phyloP scores from a whole-genome alignment of 2,888 invertebrate species.

The Rosalia funebris region DNA sequence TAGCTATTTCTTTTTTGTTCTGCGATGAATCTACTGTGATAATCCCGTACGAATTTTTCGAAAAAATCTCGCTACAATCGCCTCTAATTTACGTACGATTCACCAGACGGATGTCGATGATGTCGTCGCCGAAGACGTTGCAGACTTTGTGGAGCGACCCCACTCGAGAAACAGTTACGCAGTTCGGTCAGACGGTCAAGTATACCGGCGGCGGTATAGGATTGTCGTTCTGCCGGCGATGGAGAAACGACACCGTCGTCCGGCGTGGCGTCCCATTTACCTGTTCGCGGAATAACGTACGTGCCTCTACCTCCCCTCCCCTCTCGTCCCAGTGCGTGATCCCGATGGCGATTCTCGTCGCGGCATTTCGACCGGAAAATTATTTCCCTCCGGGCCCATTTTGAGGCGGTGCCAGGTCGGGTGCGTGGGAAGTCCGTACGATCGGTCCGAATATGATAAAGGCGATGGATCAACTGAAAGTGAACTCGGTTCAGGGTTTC shows the following conservation, averaged over 20 bases:
- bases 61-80: too few species aligned
- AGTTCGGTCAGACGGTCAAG: slow-evolving; percentile 12
- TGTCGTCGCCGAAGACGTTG: neutral
- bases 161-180: slow-evolving; percentile 7
- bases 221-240: too few species aligned
- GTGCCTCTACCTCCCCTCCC: too few species aligned
- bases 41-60: too few species aligned
- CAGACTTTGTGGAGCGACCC: neutral
- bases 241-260: neutral
- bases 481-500: too few species aligned
- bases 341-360: neutral
- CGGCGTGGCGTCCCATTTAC: neutral
- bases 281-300: neutral
- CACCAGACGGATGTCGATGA: neutral
- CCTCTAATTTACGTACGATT: too few species aligned
- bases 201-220: neutral
- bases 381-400: neutral
- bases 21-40: too few species aligned
- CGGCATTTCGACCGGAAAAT: neutral
- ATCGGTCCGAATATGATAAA: too few species aligned
- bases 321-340: too few species aligned
- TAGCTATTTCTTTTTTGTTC: too few species aligned
- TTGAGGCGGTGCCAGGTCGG: neutral
- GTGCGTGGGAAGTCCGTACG: neutral
- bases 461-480: too few species aligned